Evolutionary conservation across 2,113 vertebrate species (phyloP).

Genomic region (Athene cunicularia): DNA sequence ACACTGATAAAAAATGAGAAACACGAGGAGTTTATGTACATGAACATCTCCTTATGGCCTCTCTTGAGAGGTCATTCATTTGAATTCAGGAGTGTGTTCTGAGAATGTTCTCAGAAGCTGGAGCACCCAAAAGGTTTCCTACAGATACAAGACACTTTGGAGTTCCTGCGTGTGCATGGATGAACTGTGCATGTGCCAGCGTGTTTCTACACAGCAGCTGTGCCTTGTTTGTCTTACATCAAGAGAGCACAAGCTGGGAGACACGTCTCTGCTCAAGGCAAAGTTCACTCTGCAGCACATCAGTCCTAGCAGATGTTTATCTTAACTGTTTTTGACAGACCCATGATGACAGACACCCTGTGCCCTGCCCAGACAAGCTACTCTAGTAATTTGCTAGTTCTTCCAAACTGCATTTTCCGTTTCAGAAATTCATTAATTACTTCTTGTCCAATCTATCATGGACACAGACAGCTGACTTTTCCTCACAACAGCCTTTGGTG

Average conservation of each 20-base stretch:
- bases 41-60: background rate
- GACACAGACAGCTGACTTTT: background rate
- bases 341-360: background rate
- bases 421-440: background rate
- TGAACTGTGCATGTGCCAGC: background rate
- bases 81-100: background rate
- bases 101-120: background rate
- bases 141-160: background rate
- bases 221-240: background rate
- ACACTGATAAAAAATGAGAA: background rate
- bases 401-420: background rate
- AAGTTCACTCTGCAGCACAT: background rate
- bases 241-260: background rate
- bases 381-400: background rate
- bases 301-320: background rate
- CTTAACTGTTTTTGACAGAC: background rate
- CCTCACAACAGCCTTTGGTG: background rate
- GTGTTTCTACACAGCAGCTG: background rate
- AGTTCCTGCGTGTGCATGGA: accelerated
- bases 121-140: background rate
- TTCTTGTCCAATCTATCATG: background rate
- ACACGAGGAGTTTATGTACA: accelerated
- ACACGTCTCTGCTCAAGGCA: background rate
- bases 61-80: background rate
- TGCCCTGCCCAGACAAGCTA: background rate